These are phyloP conservation scores for Tympanoctomys barrerae DNA, from an alignment of 2,797 vertebrate species.

Conservation along the genomic window DNA sequence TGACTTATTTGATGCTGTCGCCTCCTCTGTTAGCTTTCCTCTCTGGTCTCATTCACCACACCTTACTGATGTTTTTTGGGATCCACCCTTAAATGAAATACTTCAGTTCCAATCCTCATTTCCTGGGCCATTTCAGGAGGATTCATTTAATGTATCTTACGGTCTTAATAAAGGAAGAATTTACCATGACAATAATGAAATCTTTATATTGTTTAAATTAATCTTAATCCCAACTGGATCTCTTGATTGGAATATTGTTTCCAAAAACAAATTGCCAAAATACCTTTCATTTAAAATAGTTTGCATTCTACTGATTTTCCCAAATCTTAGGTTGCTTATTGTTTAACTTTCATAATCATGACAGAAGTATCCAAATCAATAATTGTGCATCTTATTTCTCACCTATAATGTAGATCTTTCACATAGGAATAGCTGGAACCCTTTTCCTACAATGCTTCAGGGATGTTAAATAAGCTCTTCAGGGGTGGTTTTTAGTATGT, in stretches of 20 bases:
- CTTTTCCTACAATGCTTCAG: not conserved
- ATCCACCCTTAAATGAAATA: not conserved
- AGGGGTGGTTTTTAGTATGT: not conserved
- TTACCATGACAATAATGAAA: not conserved
- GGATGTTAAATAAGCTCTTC: constrained; percentile 3
- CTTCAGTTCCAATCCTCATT: not conserved
- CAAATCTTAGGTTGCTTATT: not conserved
- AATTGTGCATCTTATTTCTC: not conserved
- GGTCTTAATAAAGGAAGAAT: constrained; percentile 16
- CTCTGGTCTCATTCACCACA: not conserved
- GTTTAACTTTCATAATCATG: constrained; percentile 22
- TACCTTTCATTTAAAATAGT: not conserved
- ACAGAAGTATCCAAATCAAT: not conserved
- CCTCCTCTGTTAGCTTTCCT: not conserved
- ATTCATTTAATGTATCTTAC: not conserved
- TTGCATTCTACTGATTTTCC: not conserved
- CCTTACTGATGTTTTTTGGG: not conserved
- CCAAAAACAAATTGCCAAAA: not conserved
- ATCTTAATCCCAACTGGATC: not conserved
- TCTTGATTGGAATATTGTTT: not conserved
- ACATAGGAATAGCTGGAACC: not conserved
- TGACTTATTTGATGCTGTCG: not conserved
- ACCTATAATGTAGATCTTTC: constrained; percentile 10
- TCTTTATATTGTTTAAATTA: not conserved
- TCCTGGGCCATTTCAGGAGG: not conserved